A percentile compares a stretch with the other conserved stretches of the same genome.
phyloP scores from a whole-genome alignment of 1,140 invertebrate species.

The Trachymyrmex septentrionalis region DNA sequence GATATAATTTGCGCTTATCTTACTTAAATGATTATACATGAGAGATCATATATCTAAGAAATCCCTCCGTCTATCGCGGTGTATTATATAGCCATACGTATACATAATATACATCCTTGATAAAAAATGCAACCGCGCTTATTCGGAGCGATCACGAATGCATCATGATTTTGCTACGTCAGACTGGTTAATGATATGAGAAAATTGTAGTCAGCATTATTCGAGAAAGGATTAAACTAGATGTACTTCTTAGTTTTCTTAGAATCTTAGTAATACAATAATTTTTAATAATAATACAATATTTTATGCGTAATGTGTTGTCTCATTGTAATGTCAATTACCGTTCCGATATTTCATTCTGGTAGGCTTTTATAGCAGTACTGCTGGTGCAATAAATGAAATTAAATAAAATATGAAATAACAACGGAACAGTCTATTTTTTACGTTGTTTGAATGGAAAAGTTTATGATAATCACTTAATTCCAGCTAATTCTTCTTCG shows the following conservation, averaged over 20 bases:
- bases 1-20: conserved; percentile 15
- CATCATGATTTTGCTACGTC: conserved; percentile 25
- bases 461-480: neutral
- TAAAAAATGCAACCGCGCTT: conserved; percentile 16
- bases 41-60: neutral
- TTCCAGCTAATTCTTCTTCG: neutral
- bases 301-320: no score
- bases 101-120: conserved; percentile 4
- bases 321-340: no score
- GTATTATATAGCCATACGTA: neutral
- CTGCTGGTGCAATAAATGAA: no score
- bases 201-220: conserved; percentile 19
- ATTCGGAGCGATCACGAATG: conserved; percentile 5
- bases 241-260: neutral
- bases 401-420: neutral
- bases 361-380: no score
- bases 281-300: neutral
- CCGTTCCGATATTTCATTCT: no score
- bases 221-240: conserved; percentile 18
- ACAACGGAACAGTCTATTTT: neutral
- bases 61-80: neutral
- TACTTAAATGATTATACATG: neutral
- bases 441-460: neutral
- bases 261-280: neutral
- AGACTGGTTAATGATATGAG: conserved; percentile 49